Evolutionary conservation across 2,797 vertebrate species (phyloP).

Genomic region (Danio kyathit): DNA sequence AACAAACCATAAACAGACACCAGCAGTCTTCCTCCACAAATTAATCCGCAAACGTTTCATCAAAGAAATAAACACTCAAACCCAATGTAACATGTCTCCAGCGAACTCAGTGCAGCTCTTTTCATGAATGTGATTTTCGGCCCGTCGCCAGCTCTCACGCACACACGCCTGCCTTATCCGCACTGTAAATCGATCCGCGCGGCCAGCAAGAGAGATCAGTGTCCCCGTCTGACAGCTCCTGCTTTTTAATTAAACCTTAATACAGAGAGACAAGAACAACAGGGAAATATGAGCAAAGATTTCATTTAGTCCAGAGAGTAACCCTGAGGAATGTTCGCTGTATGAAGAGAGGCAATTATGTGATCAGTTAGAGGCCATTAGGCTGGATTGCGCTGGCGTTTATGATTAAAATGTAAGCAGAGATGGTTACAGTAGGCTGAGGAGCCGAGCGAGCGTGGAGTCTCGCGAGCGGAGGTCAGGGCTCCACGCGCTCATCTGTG

Average conservation of each 20-base stretch:
- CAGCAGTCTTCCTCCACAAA: neutral
- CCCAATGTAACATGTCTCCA: neutral
- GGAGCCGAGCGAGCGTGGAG: constrained; percentile 58
- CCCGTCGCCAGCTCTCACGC: constrained; percentile 70
- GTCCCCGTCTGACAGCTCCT: constrained; percentile 72
- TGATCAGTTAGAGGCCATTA: constrained; percentile 75
- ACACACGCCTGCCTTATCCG: constrained; percentile 72
- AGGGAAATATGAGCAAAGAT: constrained; percentile 60
- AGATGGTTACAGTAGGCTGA: constrained; percentile 67
- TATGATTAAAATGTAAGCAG: constrained; percentile 69
- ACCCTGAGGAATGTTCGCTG: constrained; percentile 66
- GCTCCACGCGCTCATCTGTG: constrained; percentile 9
- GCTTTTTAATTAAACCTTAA: constrained; percentile 84
- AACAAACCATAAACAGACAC: neutral
- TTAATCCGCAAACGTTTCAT: neutral
- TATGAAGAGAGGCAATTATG: constrained; percentile 71
- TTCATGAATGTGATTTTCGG: constrained; percentile 77
- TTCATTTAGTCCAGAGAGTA: constrained; percentile 72
- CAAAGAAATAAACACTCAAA: constrained; percentile 10
- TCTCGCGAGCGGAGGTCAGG: constrained; percentile 22
- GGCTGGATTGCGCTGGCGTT: constrained; percentile 65
- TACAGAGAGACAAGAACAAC: constrained; percentile 66
- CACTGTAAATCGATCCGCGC: constrained; percentile 77
- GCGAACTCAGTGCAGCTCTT: constrained; percentile 52
- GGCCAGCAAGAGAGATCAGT: constrained; percentile 74